phyloP scores from a whole-genome alignment of 2,888 invertebrate species.

The Axea sp. region DNA sequence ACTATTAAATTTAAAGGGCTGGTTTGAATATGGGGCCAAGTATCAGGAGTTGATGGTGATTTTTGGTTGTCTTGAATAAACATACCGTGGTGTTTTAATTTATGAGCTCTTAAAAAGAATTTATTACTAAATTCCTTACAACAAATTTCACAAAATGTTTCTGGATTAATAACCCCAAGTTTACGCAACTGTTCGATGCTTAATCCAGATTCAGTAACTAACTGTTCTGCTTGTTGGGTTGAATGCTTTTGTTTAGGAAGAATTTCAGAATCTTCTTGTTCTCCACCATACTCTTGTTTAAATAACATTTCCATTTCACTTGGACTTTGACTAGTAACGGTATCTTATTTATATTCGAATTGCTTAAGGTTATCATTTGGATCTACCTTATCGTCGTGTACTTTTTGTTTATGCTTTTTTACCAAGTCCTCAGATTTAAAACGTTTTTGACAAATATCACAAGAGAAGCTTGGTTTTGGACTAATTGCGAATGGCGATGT shows the following conservation, averaged over 20 bases:
- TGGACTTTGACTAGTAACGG: conserved; percentile 70
- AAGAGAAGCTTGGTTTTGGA: conserved; percentile 79
- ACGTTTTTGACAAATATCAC: conserved; percentile 87
- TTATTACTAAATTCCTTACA: conserved; percentile 96
- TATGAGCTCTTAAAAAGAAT: conserved; percentile 94
- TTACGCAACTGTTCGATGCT: conserved; percentile 87
- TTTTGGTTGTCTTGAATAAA: conserved; percentile 83
- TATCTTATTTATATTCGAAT: conserved; percentile 69
- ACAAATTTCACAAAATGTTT: conserved; percentile 96
- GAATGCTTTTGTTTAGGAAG: conserved; percentile 70
- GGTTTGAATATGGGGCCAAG: conserved; percentile 83
- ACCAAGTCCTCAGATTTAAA: conserved; percentile 87
- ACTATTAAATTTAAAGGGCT: conserved; percentile 90
- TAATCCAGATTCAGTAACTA: conserved; percentile 86
- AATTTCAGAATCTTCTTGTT: conserved; percentile 74
- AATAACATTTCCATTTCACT: conserved; percentile 74
- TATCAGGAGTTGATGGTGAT: conserved; percentile 76
- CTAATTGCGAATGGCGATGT: conserved; percentile 40
- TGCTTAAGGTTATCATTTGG: conserved; percentile 61
- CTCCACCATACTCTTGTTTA: conserved; percentile 75
- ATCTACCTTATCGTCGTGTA: conserved; percentile 81
- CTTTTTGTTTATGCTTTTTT: conserved; percentile 85
- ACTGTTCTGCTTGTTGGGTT: conserved; percentile 79
- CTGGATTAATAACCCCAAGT: conserved; percentile 90
- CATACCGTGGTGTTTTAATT: conserved; percentile 95